Base-by-base conservation (phyloP, 2,888 invertebrate genomes). In the Endomychus coccineus region DNA sequence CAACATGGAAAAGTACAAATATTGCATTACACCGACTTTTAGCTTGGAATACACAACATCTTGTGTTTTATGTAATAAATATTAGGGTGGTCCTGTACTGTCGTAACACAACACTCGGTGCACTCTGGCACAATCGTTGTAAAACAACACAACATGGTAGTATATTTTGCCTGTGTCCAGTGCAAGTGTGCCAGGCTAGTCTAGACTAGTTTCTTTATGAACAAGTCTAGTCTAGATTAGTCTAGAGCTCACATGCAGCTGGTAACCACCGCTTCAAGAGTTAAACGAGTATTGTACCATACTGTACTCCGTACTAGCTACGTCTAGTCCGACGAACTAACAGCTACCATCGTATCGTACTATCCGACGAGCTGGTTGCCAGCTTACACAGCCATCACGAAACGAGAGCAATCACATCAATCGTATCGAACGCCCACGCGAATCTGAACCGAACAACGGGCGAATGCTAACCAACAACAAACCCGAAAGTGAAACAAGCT, bases 1-100 rank as follows among this genome's bases (percentile, higher is more conserved):
- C 70, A 71, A 73, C 71, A 71, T 71, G 71, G 70, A 73, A 72
- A 73, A 72, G 73, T 73, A 73, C 71, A 73, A 73, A 72, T 71
- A 72, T 71, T 71, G 71, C 70, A 70, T 68, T 71, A 71, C 71
- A 71, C 64, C 62, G 64, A 64, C 64, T 61, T 62, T 61, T 66
- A 65, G 64, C 63, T 63, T 64, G 64, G 61, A 63, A 60, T 62
- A 61, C 60, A 62, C 62, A 64, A 64, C 61, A 61, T 61, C 61
- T 31, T 37, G 36, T 37, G 31, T 24, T 32, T 37, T 31, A n/a
- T n/a, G 36, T 59, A 61, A 61, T 61, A 55, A 54, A 54, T 49
- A 43, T 50, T 30, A 34, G 34, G 12, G 16, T 34, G 11, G 22
- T 34, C 30, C 33, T 34, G 30, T 30, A 23, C 15, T 30, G 27